Base-by-base conservation (phyloP, 2,888 invertebrate genomes). In the Conistra vaccinii region DNA sequence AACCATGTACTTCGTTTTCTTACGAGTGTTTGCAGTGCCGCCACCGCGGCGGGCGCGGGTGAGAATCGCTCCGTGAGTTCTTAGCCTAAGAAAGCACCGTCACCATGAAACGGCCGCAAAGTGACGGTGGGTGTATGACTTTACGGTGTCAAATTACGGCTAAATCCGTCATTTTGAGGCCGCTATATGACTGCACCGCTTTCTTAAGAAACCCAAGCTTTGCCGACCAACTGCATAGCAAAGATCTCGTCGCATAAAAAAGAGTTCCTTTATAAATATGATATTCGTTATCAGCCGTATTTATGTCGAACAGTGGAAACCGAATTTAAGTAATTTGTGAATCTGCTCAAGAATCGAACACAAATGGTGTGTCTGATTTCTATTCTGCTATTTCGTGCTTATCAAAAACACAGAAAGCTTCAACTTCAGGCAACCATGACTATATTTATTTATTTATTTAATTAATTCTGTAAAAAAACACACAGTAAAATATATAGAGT, bases 131-230 rank as follows among this genome's bases (percentile, higher is more conserved):
- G 5, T 12, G 10, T 26, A 26, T 63, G 42, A 26, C 10, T 62
- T 62, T 6, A 62, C 1, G 14, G 51, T 29, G 14, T 29, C 7
- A 32, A 60, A 32, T 60, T 12, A 32, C 5, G 23, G 23, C 32
- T 2, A 23, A 6, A 32, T 32, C 32, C 32, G 32, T 14, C 3
- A 45, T 14, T 63, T 45, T 42, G 3, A 23, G 23, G 32, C 48
- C 48, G 7, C 23, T 63, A 14, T 53, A 65, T 23, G 2, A 29
- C 14, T 55, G 29, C 14, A 51, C 29, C 29, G 42, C 23, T 23
- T 29, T 53, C 29, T 29, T 55, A 29, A 14, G 55, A 65, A 65
- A 65, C 65, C 65, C 65, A 65, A 65, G 29, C 29, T 65, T 55
- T 23, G 23, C 23, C 9, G 48, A 48, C 12, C 26, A 26, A 45